Conservation (phyloP, 1,140 invertebrate species). For the Calliphora vicina region DNA sequence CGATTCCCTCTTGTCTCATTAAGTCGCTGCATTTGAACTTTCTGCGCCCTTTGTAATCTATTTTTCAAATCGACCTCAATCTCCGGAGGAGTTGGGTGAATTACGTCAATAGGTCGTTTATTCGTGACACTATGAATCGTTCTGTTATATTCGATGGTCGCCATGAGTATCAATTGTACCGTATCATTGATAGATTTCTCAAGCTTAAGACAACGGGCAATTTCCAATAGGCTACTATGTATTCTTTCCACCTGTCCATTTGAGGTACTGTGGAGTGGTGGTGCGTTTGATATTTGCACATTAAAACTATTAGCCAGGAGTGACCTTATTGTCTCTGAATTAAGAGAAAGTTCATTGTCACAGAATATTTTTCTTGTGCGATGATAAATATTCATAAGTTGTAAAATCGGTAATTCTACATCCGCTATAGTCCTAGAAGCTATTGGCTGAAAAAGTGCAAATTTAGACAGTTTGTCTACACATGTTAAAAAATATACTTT, state of each 20-base stretch:
- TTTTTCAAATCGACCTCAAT: no score
- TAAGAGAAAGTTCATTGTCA: background rate
- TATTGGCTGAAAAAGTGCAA: background rate
- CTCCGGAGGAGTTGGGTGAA: no score
- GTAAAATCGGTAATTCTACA: background rate
- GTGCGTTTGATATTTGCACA: background rate
- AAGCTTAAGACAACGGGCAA: background rate
- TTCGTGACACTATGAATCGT: no score
- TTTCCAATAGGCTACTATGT: background rate
- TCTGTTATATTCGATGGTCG: no score
- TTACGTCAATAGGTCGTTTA: no score
- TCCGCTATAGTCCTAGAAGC: background rate
- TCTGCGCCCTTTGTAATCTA: no score
- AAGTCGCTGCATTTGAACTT: no score
- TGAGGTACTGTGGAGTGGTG: slow-evolving; percentile 33
- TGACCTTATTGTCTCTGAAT: slow-evolving; percentile 13
- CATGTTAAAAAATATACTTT: slow-evolving; percentile 4
- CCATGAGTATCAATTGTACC: no score
- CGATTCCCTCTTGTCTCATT: background rate
- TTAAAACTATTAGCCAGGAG: slow-evolving; percentile 14
- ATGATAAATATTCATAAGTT: slow-evolving; percentile 18
- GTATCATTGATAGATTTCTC: slow-evolving; percentile 18
- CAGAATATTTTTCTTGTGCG: background rate
- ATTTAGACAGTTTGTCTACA: slow-evolving; percentile 19
- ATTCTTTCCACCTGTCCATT: slow-evolving; percentile 30